Conservation (phyloP, 2,113 vertebrate species). For the Alaudala cheleensis region DNA sequence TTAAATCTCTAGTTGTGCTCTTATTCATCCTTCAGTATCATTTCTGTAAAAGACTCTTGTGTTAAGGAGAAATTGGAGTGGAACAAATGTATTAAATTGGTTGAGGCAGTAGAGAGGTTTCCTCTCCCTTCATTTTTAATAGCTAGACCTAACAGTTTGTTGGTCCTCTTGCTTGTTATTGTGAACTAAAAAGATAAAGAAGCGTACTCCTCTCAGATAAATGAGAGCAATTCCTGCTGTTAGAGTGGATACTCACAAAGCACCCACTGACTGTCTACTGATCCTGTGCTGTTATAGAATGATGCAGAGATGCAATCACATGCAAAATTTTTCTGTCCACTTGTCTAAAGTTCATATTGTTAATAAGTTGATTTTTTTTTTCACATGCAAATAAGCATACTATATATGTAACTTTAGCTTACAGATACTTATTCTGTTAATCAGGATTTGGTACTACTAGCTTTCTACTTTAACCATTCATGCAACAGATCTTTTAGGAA, state of each 20-base stretch:
- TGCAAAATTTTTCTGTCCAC: not conserved
- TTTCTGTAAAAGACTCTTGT: not conserved
- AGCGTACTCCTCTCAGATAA: not conserved
- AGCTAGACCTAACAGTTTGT: not conserved
- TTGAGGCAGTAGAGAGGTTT: not conserved
- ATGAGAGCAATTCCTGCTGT: not conserved
- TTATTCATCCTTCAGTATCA: not conserved
- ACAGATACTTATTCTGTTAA: not conserved
- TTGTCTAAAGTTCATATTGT: not conserved
- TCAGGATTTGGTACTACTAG: not conserved
- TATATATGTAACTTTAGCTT: not conserved
- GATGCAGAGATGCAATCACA: not conserved
- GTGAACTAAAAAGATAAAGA: not conserved
- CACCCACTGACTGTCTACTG: not conserved
- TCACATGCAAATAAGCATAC: not conserved
- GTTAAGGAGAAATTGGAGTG: not conserved
- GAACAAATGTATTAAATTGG: not conserved
- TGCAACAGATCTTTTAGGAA: not conserved
- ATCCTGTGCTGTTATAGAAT: not conserved
- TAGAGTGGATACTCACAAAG: not conserved
- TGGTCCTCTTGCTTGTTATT: not conserved
- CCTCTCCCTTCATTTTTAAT: not conserved
- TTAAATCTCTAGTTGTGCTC: not conserved
- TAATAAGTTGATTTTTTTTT: not conserved
- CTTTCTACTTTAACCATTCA: not conserved